phyloP scores from a whole-genome alignment of 1,140 invertebrate genomes.

The Acromyrmex charruanus region DNA sequence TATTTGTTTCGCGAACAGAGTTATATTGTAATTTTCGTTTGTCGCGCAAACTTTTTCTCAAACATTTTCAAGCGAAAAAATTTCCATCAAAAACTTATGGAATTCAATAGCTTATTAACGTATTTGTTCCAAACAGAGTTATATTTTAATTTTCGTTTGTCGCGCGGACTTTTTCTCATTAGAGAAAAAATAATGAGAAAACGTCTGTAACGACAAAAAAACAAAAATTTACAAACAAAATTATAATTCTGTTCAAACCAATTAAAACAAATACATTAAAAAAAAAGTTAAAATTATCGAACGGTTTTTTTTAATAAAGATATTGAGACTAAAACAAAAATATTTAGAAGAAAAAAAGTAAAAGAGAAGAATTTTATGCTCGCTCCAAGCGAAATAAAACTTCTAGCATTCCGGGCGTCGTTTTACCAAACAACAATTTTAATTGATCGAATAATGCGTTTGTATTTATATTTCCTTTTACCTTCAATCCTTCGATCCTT shows the following conservation, averaged over 20 bases:
- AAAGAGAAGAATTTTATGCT: neutral
- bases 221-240: too few species aligned
- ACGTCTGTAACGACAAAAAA: too few species aligned
- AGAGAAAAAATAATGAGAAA: too few species aligned
- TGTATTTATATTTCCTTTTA: neutral
- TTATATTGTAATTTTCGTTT: too few species aligned
- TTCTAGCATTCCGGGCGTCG: neutral
- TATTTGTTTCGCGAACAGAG: too few species aligned
- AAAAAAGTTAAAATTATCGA: neutral
- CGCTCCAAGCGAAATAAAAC: neutral
- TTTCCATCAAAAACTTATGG: neutral
- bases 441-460: neutral
- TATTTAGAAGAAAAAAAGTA: neutral
- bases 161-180: too few species aligned
- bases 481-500: neutral
- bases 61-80: too few species aligned
- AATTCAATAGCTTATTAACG: neutral
- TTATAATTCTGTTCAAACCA: neutral
- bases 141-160: too few species aligned
- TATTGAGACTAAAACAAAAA: neutral
- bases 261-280: neutral
- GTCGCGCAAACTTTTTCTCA: too few species aligned
- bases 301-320: neutral
- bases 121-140: neutral
- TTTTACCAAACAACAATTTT: neutral